Percentiles rank a stretch among this genome's conserved stretches.
Evolutionary conservation across 2,797 vertebrate species (phyloP).

Genomic region (Sciaenops ocellatus): DNA sequence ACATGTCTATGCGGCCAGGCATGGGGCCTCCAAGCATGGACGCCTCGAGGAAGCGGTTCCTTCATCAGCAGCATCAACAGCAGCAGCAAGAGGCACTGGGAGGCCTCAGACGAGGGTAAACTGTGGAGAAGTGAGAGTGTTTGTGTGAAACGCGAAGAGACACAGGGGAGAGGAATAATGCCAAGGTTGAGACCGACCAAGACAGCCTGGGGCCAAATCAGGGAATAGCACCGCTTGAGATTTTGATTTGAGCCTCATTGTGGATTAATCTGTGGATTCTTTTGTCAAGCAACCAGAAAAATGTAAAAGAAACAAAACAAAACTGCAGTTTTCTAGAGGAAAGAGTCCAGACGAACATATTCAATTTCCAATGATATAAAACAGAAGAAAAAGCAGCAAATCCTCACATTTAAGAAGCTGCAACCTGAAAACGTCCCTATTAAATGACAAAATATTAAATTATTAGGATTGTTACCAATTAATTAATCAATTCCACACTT

Average conservation of each 20-base stretch:
- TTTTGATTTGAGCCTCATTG: not conserved
- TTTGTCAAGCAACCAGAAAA: not conserved
- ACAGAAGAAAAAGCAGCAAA: not conserved
- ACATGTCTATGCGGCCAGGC: conserved; percentile 89
- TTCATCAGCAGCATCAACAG: conserved; percentile 90
- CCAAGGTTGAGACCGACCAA: conserved; percentile 9
- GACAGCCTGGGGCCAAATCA: not conserved
- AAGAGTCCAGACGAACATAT: not conserved
- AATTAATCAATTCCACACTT: not conserved
- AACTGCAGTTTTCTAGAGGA: not conserved
- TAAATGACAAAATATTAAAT: not conserved
- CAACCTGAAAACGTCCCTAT: not conserved
- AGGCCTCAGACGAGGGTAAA: conserved; percentile 92
- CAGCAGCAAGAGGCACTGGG: conserved; percentile 89
- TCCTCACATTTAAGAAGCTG: not conserved
- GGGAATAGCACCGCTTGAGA: not conserved
- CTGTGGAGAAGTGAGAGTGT: conserved; percentile 27
- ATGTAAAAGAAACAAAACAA: not conserved
- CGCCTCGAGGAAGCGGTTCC: conserved; percentile 92
- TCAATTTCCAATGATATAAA: not conserved
- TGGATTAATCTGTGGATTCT: not conserved
- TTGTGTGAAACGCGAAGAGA: conserved; percentile 16
- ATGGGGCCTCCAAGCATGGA: conserved; percentile 94
- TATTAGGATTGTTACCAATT: not conserved
- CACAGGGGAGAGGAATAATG: conserved; percentile 6